Conservation (phyloP, 2,888 invertebrate species). For the Branchellion lobata region DNA sequence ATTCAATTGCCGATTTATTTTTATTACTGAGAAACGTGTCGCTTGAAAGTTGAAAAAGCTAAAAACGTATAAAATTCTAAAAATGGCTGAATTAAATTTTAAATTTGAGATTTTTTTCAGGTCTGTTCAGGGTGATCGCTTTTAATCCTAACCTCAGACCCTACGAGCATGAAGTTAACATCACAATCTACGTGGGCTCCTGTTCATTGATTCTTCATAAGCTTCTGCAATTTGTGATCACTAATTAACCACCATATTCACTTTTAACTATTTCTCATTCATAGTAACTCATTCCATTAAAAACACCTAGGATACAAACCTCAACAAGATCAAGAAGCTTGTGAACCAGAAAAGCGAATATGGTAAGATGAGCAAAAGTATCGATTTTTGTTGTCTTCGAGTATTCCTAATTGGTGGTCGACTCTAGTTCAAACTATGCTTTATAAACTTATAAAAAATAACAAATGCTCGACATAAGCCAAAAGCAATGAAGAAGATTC, state of each 20-base stretch:
- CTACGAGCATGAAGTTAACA: neutral
- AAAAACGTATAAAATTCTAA: too few species aligned
- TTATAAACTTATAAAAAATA: too few species aligned
- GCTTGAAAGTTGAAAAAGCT: neutral
- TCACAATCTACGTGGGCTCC: neutral
- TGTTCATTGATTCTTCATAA: neutral
- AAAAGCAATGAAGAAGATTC: neutral
- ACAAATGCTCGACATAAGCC: neutral
- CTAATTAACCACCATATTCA: too few species aligned
- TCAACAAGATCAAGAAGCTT: neutral
- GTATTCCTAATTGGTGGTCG: too few species aligned
- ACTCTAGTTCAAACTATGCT: too few species aligned
- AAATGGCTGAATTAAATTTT: too few species aligned
- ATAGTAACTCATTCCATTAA: too few species aligned
- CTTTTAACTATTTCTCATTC: too few species aligned
- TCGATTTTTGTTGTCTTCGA: neutral
- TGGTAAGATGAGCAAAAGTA: neutral
- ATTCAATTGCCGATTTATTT: neutral
- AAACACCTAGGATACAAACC: slow-evolving; percentile 7
- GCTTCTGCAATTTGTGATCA: neutral
- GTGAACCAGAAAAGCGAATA: neutral
- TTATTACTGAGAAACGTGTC: neutral
- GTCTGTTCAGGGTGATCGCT: neutral
- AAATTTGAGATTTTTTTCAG: neutral
- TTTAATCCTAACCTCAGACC: slow-evolving; percentile 8